Conservation (phyloP, 2,888 invertebrate genomes). For the Drosophila putrida region DNA sequence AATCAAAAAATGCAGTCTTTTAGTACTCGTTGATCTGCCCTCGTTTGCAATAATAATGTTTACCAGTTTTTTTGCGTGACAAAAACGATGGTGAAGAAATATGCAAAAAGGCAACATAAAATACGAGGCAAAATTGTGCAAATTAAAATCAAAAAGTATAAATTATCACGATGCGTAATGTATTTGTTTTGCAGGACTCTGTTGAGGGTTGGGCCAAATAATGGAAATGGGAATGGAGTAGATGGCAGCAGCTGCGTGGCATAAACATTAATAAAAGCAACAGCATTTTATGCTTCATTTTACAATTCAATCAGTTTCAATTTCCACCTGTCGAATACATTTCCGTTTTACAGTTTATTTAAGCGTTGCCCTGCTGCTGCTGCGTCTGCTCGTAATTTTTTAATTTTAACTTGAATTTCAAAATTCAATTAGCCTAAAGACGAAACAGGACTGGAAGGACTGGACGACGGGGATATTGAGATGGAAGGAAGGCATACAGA, state of each 20-base stretch:
- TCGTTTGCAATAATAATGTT: conserved; percentile 31
- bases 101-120: conserved; percentile 63
- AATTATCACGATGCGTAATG: conserved; percentile 55
- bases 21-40: background rate
- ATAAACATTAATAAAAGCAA: conserved; percentile 51
- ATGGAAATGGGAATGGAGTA: conserved; percentile 1
- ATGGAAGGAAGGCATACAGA: background rate
- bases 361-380: conserved; percentile 8
- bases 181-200: conserved; percentile 13
- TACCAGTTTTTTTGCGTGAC: conserved; percentile 34
- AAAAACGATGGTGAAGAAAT: conserved; percentile 47
- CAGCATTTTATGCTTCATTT: conserved; percentile 70
- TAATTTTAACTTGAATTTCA: conserved; percentile 73
- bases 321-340: conserved; percentile 80
- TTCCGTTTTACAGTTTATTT: conserved; percentile 77
- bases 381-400: conserved; percentile 65
- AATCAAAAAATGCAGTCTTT: background rate
- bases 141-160: conserved; percentile 76
- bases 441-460: conserved; percentile 25
- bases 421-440: conserved; percentile 72
- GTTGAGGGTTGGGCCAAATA: background rate
- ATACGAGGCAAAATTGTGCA: conserved; percentile 55
- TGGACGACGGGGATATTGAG: background rate
- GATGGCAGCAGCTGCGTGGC: conserved; percentile 56
- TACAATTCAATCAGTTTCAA: conserved; percentile 80